Percentiles rank a stretch among this genome's conserved stretches.
phyloP scores from a whole-genome alignment of 2,888 invertebrate species.

The Pyrocoelia pectoralis region DNA sequence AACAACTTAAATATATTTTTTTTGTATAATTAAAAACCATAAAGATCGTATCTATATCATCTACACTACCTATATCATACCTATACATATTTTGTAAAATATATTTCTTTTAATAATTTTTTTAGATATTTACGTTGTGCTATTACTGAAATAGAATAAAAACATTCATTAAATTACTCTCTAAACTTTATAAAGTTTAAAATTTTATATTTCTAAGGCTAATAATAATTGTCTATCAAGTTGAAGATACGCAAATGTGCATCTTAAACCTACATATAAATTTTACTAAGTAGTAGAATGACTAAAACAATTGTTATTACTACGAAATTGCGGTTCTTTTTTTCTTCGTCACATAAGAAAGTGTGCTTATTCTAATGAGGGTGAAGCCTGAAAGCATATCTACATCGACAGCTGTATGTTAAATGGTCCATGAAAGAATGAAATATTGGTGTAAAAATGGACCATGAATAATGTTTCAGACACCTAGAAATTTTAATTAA shows the following conservation, averaged over 20 bases:
- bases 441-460: slow-evolving; percentile 27
- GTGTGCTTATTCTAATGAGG: slow-evolving; percentile 10
- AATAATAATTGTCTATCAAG: slow-evolving; percentile 26
- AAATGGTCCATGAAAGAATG: slow-evolving; percentile 20
- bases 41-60: slow-evolving; percentile 14
- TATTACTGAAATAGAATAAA: slow-evolving; percentile 25
- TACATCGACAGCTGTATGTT: slow-evolving; percentile 22
- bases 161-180: slow-evolving; percentile 28
- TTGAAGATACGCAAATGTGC: slow-evolving; percentile 29
- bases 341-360: slow-evolving; percentile 7
- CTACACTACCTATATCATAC: background rate
- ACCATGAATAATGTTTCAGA: slow-evolving; percentile 18
- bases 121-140: slow-evolving; percentile 21
- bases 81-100: slow-evolving; percentile 20
- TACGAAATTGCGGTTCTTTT: slow-evolving; percentile 26
- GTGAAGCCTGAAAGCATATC: slow-evolving; percentile 23
- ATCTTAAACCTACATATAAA: slow-evolving; percentile 20
- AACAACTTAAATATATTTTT: slow-evolving; percentile 20
- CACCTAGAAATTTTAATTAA: slow-evolving; percentile 24
- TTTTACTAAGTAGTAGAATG: slow-evolving; percentile 23
- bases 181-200: slow-evolving; percentile 27
- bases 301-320: slow-evolving; percentile 23
- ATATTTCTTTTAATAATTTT: slow-evolving; percentile 21
- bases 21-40: slow-evolving; percentile 20
- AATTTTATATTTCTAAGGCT: slow-evolving; percentile 30